Base-by-base conservation (phyloP, 1,140 invertebrate species). In the Cydia pomonella region DNA sequence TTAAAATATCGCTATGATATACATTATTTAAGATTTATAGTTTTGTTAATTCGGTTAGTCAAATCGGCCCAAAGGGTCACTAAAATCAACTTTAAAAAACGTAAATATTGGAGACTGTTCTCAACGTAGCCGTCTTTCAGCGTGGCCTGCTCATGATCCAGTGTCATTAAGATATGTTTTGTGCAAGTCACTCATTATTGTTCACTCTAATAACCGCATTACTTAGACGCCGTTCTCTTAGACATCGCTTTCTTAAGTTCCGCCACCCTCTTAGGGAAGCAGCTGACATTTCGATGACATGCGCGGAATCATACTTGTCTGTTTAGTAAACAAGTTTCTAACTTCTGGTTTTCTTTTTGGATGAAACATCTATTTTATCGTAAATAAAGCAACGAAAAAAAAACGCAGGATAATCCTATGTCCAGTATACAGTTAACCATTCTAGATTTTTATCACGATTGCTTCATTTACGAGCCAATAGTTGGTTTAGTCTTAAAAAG, bases 101-200 rank as follows among this genome's bases (percentile, higher is more conserved):
- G 4, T 38, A 38, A 38, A 38, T 9, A 38, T 47, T 47, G 13
- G 5, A n/a, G 12, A 47, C 44, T 47, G 16, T 47, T 47, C 13
- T 13, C 2, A 47, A 38, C 10, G 33, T 10, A 38, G 33, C 33
- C 85, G 82, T 82, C 86, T 87, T 87, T 80, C 88, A 87, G 88
- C 89, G 88, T 87, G 85, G 87, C 82, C 77, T 76, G 63, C 75
- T 82, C 77, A 77, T 78, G 13, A 82, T 78, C 82, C 77, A 82
- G 77, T 85, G 82, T 81, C 82, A 84, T 87, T 77, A 77, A 80
- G 79, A 78, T 83, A 81, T 74, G 83, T 78, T 84, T 83, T 87
- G 79, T 83, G 82, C 74, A 75, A 80, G 76, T 79, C 78, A 82
- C 77, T 79, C 77, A 82, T 73, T 80, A 79, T 74, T 75, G 13